Base-by-base conservation (phyloP, 2,888 invertebrate genomes). In the Drosophila paranaensis region DNA sequence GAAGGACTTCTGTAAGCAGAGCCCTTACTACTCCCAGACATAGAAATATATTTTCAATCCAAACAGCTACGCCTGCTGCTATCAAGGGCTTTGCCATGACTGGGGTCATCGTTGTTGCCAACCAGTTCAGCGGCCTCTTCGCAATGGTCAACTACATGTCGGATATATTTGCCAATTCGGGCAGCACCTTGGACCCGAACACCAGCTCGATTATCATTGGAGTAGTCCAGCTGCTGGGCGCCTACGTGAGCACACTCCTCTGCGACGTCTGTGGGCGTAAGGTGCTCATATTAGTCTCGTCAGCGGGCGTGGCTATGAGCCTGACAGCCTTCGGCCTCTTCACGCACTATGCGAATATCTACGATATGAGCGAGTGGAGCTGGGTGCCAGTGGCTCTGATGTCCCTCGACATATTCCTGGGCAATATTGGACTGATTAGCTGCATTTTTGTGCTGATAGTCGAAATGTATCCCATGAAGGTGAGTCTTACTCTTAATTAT, bases 381-480 rank as follows among this genome's bases (percentile, higher is more conserved):
- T 91, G 91, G 91, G 56, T 92, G 30, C 92, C 93, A 0, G 67
- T 91, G 11, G 40, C 87, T 0, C 71, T 90, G 6, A 89, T 93
- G 87, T 90, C 91, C 0, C 66, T 90, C 14, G 82, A 90, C 2
- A 88, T 92, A 10, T 91, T 92, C 50, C 45, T 90, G 20, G 90
- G 90, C 2, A 91, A 91, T 16, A 78, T 92, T 39, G 93, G 93
- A 0, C 71, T 93, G 2, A 71, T 91, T 3, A 87, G 92, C 0
- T 75, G 93, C 25, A 88, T 91, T 40, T 91, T 91, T 67, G 89
- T 92, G 6, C 70, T 91, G 3, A 68, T 93, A 13, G 89, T 91
- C 1, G 93, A 93, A 74, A 80, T 92, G n/a, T 85, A 91, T 53
- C 92, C 92, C 0, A 65, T 82, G 1, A 93, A 92, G 88, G 93